phyloP scores from a whole-genome alignment of 2,113 vertebrate species.

The Pteronura brasiliensis region DNA sequence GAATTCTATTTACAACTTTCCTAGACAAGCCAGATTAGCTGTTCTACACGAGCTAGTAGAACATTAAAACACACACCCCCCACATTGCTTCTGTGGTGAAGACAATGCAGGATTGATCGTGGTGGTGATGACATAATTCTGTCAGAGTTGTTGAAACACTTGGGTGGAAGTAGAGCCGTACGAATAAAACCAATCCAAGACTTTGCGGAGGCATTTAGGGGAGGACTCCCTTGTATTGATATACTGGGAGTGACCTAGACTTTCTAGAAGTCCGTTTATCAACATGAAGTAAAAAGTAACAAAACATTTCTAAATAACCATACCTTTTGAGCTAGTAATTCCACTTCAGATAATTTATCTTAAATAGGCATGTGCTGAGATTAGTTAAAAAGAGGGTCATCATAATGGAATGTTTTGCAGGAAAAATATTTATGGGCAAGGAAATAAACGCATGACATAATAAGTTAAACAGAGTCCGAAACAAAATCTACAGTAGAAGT shows the following conservation, averaged over 20 bases:
- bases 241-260: not conserved
- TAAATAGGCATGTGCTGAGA: not conserved
- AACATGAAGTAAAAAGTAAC: not conserved
- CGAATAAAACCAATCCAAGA: not conserved
- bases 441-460: constrained; percentile 2
- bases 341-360: not conserved
- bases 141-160: not conserved
- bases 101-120: not conserved
- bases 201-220: not conserved
- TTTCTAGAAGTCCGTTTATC: not conserved
- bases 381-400: not conserved
- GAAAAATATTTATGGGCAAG: constrained; percentile 2
- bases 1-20: constrained; percentile 61
- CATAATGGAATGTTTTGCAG: not conserved
- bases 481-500: constrained; percentile 1
- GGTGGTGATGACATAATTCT: not conserved
- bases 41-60: not conserved
- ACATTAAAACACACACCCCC: not conserved
- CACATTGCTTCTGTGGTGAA: not conserved
- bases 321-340: not conserved
- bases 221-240: not conserved
- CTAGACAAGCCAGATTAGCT: constrained; percentile 30
- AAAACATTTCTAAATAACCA: not conserved
- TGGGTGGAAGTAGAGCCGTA: not conserved
- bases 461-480: not conserved